phyloP scores from a whole-genome alignment of 2,113 vertebrate species.

The Eupsittula cactorum region DNA sequence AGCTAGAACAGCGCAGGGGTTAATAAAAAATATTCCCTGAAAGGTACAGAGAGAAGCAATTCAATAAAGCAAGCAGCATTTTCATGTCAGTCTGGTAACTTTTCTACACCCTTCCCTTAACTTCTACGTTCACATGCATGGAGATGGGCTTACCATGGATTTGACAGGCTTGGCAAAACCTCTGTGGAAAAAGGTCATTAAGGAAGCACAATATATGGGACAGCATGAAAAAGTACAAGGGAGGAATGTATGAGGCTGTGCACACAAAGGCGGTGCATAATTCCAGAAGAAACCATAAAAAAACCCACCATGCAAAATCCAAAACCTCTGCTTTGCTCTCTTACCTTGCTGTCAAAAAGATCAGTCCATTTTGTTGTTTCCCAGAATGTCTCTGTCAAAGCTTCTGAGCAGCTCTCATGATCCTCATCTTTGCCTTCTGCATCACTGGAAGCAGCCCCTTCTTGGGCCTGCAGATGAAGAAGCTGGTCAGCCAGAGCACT shows the following conservation, averaged over 20 bases:
- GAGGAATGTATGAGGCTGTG: not conserved
- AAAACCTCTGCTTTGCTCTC: not conserved
- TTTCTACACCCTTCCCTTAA: not conserved
- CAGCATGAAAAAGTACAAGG: not conserved
- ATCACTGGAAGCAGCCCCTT: slow-evolving; percentile 81
- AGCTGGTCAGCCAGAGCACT: slow-evolving; percentile 90
- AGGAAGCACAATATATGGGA: not conserved
- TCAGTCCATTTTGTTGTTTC: slow-evolving; percentile 97
- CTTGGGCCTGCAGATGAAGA: slow-evolving; percentile 80
- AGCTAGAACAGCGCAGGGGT: not conserved
- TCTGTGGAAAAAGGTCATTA: not conserved
- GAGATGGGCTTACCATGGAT: not conserved
- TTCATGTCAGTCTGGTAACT: not conserved
- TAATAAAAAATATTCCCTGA: not conserved
- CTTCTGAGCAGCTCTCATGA: slow-evolving; percentile 75
- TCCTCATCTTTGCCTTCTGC: slow-evolving; percentile 83
- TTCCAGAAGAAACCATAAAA: not conserved
- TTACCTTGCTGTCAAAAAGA: slow-evolving; percentile 92
- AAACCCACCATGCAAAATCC: not conserved
- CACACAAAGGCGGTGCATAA: not conserved
- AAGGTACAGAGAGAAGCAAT: slow-evolving; percentile 24
- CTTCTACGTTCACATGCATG: not conserved
- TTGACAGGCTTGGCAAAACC: not conserved
- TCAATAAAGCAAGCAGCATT: not conserved
- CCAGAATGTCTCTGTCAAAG: slow-evolving; percentile 88